Conservation (phyloP, 2,113 vertebrate genomes). For the Antidorcas marsupialis region DNA sequence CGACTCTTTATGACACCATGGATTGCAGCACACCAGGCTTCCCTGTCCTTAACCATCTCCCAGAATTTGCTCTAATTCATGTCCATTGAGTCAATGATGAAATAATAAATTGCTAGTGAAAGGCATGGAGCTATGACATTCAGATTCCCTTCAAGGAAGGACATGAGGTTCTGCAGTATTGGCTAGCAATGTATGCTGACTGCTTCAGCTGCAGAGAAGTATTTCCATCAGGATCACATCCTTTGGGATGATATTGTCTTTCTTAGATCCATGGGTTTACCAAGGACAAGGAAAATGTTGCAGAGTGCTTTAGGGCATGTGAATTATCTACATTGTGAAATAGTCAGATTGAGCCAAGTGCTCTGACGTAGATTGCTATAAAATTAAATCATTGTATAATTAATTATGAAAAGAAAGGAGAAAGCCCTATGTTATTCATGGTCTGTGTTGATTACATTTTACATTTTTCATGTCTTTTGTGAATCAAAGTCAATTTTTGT, state of each 20-base stretch:
- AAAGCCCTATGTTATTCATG: not conserved
- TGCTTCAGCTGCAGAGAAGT: not conserved
- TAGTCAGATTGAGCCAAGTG: not conserved
- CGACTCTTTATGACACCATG: not conserved
- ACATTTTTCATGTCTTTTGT: not conserved
- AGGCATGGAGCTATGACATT: not conserved
- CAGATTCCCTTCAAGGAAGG: not conserved
- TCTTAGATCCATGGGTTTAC: not conserved
- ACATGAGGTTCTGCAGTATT: fast-evolving
- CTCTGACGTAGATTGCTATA: not conserved
- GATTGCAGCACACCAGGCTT: not conserved
- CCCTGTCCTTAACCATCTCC: not conserved
- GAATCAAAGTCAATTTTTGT: not conserved
- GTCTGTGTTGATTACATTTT: not conserved
- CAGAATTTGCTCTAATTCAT: not conserved
- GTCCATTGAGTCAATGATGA: not conserved
- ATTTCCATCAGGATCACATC: fast-evolving
- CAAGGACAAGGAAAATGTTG: not conserved
- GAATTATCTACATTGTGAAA: not conserved
- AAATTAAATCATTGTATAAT: not conserved
- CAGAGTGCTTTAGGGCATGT: not conserved
- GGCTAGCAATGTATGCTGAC: too few species aligned
- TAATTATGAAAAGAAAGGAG: not conserved
- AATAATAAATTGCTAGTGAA: not conserved
- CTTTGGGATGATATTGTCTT: not conserved